Conservation (phyloP, 2,797 vertebrate genomes). For the Microtus californicus region DNA sequence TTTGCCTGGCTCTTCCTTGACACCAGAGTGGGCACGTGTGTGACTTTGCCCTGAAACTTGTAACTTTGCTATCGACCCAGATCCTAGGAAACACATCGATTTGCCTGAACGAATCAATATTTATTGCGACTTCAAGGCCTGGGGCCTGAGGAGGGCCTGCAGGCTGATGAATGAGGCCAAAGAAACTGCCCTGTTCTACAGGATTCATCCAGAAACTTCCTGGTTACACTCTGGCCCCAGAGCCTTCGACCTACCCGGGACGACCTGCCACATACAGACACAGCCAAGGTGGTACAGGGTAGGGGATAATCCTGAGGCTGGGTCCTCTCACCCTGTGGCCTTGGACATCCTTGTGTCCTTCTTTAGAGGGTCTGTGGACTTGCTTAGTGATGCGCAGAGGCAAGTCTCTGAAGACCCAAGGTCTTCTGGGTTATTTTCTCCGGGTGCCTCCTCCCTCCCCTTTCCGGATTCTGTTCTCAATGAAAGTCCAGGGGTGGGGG, state of each 20-base stretch:
- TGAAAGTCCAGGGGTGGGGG: not conserved
- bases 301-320: too few relatives aligned
- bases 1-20: not conserved
- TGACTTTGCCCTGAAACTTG: conserved; percentile 76
- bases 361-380: not conserved
- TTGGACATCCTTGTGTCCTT: fast-evolving
- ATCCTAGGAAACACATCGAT: conserved; percentile 73
- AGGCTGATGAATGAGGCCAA: conserved; percentile 60
- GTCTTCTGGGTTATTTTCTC: not conserved
- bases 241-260: not conserved
- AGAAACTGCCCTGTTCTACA: not conserved
- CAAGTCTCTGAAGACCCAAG: not conserved
- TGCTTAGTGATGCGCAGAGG: not conserved
- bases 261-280: not conserved
- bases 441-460: not conserved
- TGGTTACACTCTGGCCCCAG: not conserved
- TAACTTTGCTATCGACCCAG: conserved; percentile 71
- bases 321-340: not conserved
- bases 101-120: conserved; percentile 73
- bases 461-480: not conserved
- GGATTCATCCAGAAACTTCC: not conserved
- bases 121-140: conserved; percentile 76
- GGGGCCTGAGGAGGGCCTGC: not conserved
- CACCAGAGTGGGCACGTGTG: not conserved
- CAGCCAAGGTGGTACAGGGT: not conserved